Base-by-base conservation (phyloP, 2,888 invertebrate genomes). In the Coelinius sp. region DNA sequence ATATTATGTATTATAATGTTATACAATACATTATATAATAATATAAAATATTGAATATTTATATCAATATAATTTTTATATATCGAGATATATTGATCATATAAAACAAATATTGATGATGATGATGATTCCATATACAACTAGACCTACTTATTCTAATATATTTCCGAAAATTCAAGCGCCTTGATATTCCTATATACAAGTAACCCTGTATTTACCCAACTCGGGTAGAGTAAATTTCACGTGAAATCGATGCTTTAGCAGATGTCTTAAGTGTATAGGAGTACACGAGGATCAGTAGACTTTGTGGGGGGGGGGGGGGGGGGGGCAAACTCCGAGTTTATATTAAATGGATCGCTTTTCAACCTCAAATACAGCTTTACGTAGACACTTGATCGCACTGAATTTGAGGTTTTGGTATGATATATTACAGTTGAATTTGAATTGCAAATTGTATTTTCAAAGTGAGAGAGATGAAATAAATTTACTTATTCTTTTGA, bases 241-340 rank as follows among this genome's bases (percentile, higher is more conserved):
- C 59, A 31, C 20, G 59, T 31, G 59, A 59, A 59, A 59, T 59
- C 59, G 59, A 59, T 59, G 59, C 59, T 59, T 59, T 59, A 17
- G 17, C 59, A 35, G 35, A 59, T 59, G 20, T 59, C 59, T 59
- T 59, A 59, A 59, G 59, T 59, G 59, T 31, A 59, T 59, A 35
- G 35, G 14, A 59, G 35, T 59, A 59, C 59, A 59, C 59, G 59
- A 10, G 35, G 59, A 35, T 59, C 35, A 59, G 59, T 59, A 31
- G 59, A 59, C 31, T 59, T 59, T 35, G 35, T n/a, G n/a, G n/a
- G n/a, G n/a, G n/a, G n/a, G n/a, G n/a, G n/a, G n/a, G n/a, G n/a
- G n/a, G n/a, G n/a, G n/a, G n/a, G n/a, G n/a, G n/a, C 14, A 14
- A 59, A 59, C 59, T 59, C 35, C 17, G 22, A 59, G 59, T 35